Evolutionary conservation across 1,140 invertebrate species (phyloP), one percentile per base, ranked within the genome.

Genomic region (Drosophila malerkotliana): DNA sequence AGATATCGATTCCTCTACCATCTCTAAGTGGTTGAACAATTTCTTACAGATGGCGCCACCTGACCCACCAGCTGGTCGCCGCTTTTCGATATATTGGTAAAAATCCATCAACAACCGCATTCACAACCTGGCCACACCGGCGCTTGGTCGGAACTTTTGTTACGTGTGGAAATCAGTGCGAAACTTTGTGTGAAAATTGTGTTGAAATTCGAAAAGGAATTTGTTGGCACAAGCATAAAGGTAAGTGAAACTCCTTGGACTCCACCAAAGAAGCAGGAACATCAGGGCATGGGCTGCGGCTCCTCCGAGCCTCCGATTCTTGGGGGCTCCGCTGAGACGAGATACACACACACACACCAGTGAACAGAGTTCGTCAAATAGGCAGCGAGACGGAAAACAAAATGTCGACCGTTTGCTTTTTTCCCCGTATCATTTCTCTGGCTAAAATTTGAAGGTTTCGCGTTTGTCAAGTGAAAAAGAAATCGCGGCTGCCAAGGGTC

Each of bases 331-430:
- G 67, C 59, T 73, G 63, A 79, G 64, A 66, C 78, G 77, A 80
- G 75, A 72, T 58, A 61, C 75, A 88, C 62, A 76, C 32, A 32
- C 64, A 15, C 45, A 30, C 59, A 85, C 62, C 60, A 37, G 34
- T 30, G 41, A 34, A 60, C 64, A 48, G 24, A 64, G 64, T 73
- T 81, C 76, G 78, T 80, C 66, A 64, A 85, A 77, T 82, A 68
- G 67, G 51, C 74, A 87, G 76, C 79, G 83, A 88, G 79, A 83
- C 83, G 72, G 84, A 88, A 88, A 88, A 88, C 83, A 88, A 88
- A 88, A 88, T 88, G 83, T 88, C 83, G 83, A 88, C 83, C 83
- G 69, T 88, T 87, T 73, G 64, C 61, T 69, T 73, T 83, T 79
- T 72, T 77, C 54, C 74, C 67, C 67, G 32, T 52, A 73, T 61